phyloP scores from a whole-genome alignment of 1,140 invertebrate species.

The Rhynchophorus ferrugineus region DNA sequence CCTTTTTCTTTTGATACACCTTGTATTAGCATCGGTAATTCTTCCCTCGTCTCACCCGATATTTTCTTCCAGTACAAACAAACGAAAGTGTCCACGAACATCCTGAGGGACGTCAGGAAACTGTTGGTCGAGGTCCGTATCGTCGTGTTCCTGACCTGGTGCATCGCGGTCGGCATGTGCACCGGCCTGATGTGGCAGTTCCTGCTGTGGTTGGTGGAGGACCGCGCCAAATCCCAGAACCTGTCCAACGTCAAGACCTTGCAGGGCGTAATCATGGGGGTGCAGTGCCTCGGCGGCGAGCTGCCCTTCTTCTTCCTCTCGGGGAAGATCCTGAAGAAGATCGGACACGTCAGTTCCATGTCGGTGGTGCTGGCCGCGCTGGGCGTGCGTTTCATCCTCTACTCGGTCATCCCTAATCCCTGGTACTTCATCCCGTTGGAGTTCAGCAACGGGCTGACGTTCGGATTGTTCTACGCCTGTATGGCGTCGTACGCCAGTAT shows the following conservation, averaged over 20 bases:
- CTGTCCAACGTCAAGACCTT: slow-evolving; percentile 65
- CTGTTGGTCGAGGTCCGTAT: slow-evolving; percentile 56
- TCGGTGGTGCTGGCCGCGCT: slow-evolving; percentile 70
- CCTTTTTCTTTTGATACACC: no score
- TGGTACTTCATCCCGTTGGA: slow-evolving; percentile 82
- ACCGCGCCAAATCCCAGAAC: slow-evolving; percentile 46
- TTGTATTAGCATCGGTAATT: no score
- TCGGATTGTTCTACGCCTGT: slow-evolving; percentile 81
- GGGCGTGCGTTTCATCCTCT: slow-evolving; percentile 69
- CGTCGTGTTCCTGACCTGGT: slow-evolving; percentile 66
- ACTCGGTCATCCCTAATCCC: slow-evolving; percentile 70
- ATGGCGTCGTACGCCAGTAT: slow-evolving; percentile 84
- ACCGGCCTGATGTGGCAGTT: slow-evolving; percentile 86
- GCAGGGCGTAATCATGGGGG: slow-evolving; percentile 66
- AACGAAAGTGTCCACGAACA: slow-evolving; percentile 54
- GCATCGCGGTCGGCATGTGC: slow-evolving; percentile 73
- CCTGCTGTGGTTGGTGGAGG: slow-evolving; percentile 74
- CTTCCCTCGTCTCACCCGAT: no score
- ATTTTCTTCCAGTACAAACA: slow-evolving; percentile 48
- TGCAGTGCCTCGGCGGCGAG: slow-evolving; percentile 83
- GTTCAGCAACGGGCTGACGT: slow-evolving; percentile 77
- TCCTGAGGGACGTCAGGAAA: slow-evolving; percentile 54
- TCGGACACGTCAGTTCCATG: slow-evolving; percentile 79
- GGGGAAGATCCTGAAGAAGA: slow-evolving; percentile 67
- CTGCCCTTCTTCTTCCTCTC: slow-evolving; percentile 83